Conservation (phyloP, 2,888 invertebrate species). For the Spodoptera littoralis region DNA sequence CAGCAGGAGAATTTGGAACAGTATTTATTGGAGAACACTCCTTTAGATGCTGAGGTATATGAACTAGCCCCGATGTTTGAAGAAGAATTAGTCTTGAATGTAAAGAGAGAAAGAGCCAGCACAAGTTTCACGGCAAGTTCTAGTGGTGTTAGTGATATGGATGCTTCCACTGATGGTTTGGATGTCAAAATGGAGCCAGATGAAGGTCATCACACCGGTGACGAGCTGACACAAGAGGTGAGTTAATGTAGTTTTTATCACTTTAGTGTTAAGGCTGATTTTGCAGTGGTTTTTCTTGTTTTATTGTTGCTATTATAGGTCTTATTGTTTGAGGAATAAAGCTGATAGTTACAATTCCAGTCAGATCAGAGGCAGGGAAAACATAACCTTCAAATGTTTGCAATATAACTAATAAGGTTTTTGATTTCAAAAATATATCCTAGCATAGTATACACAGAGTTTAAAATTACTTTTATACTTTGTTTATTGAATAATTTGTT, state of each 20-base stretch:
- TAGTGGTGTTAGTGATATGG: conserved; percentile 86
- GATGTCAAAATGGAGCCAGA: conserved; percentile 83
- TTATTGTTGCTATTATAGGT: too few relatives aligned
- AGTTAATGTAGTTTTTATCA: conserved; percentile 52
- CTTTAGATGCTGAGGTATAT: conserved; percentile 78
- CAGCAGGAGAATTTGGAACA: conserved; percentile 80
- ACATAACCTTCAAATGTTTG: too few relatives aligned
- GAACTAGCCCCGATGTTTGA: conserved; percentile 82
- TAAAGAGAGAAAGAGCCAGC: conserved; percentile 85
- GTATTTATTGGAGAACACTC: conserved; percentile 82
- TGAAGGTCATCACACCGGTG: conserved; percentile 84
- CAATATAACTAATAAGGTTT: too few relatives aligned
- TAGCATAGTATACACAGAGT: too few relatives aligned
- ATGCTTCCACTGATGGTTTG: conserved; percentile 71
- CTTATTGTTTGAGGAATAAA: too few relatives aligned
- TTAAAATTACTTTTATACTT: too few relatives aligned
- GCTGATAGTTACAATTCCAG: too few relatives aligned
- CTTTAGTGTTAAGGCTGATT: too few relatives aligned
- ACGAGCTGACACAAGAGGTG: conserved; percentile 87
- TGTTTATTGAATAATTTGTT: too few relatives aligned
- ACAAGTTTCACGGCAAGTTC: conserved; percentile 87
- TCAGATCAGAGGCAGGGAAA: too few relatives aligned
- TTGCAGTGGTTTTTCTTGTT: too few relatives aligned
- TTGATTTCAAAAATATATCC: too few relatives aligned
- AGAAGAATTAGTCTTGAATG: conserved; percentile 77